Base-by-base conservation (phyloP, 2,888 invertebrate species). In the Rugalucina vietnamica region DNA sequence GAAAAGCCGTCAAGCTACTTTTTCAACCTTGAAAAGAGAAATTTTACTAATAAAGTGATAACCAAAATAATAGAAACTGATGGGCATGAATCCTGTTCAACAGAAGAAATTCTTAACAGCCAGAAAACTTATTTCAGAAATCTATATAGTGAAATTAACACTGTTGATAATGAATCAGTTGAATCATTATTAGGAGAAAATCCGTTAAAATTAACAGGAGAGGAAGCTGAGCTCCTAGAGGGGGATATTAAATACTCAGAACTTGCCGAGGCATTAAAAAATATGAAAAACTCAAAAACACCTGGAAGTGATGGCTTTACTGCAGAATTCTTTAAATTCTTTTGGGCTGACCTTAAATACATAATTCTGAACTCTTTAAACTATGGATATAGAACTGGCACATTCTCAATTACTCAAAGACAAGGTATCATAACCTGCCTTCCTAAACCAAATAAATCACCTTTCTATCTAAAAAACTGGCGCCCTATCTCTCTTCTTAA, bases 231-330 rank as follows among this genome's bases (percentile, higher is more conserved):
- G 12, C 10, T 0, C 14, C 1, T 72, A 27, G 72, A 72, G 43
- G 39, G 72, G 24, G 71, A 71, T 24, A 72, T 29, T 24, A 49
- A 4, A 24, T 39, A 39, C 43, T 4, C 39, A 72, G 29, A 5
- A 5, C 27, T 10, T 1, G 10, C 27, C 5, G 49, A 72, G 0
- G 39, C 29, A 29, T 24, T 43, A 43, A 43, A 24, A 43, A 43
- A 18, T 37, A 72, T 72, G 72, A 39, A 72, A 72, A 72, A 37
- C 24, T 29, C 29, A 43, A 39, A 72, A 72, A 72, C 43, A 0
- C 43, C 72, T 24, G 43, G 72, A 39, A 37, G 29, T 29, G 72
- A 71, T 71, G 71, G 71, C 5, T 71, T 71, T 27, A 39, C 71
- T 10, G 18, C 18, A 27, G 43, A 34, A 43, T 29, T 29, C 21